Evolutionary conservation across 2,797 vertebrate species (phyloP).

Genomic region (Anniella stebbinsi): DNA sequence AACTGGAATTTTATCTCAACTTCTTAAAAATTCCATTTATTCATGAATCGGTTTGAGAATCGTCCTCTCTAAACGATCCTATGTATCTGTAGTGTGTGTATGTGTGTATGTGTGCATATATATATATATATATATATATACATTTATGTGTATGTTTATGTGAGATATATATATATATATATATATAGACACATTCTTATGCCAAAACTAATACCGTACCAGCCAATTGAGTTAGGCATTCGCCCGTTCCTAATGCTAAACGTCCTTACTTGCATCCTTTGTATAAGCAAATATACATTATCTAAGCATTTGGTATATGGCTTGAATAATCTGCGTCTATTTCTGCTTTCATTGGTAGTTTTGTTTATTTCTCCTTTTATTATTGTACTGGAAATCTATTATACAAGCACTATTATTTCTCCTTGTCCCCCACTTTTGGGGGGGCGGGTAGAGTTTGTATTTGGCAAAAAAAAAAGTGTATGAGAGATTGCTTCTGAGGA

Average conservation of each 20-base stretch:
- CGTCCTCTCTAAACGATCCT: background rate
- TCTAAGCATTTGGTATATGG: conserved; percentile 67
- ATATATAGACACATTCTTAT: background rate
- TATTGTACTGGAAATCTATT: conserved; percentile 49
- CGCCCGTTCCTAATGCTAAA: background rate
- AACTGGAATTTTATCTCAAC: background rate
- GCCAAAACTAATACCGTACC: background rate
- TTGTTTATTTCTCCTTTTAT: conserved; percentile 41
- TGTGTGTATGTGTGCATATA: background rate
- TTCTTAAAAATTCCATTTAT: background rate
- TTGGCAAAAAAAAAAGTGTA: conserved; percentile 25
- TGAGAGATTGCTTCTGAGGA: conserved; percentile 59
- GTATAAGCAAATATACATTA: conserved; percentile 65
- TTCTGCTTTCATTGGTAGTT: conserved; percentile 51
- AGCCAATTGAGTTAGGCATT: background rate
- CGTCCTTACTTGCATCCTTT: background rate
- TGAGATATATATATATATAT: background rate
- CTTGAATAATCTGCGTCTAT: conserved; percentile 62
- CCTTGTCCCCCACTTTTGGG: conserved; percentile 26
- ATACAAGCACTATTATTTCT: background rate
- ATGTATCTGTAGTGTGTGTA: background rate
- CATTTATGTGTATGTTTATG: no score
- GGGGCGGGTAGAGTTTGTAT: conserved; percentile 40
- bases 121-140: no score
- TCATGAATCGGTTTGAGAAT: background rate